Conservation (phyloP, 2,888 invertebrate species). For the Meta bourneti region DNA sequence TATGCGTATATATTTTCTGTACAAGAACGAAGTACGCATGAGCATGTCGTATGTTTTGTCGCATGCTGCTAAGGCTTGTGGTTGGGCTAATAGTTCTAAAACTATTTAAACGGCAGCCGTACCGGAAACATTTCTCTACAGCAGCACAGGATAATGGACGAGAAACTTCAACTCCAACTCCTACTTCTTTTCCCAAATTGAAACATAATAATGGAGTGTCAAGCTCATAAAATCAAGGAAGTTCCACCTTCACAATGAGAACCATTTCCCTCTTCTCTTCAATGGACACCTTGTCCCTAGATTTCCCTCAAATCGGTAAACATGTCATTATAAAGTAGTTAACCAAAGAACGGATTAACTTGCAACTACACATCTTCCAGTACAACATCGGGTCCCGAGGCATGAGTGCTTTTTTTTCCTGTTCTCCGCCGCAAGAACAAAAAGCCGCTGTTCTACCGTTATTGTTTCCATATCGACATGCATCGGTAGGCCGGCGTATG, state of each 20-base stretch:
- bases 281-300: constrained; percentile 46
- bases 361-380: not conserved
- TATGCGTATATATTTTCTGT: too few relatives aligned
- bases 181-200: constrained; percentile 38
- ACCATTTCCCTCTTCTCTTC: not conserved
- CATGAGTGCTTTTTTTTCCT: constrained; percentile 4
- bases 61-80: too few relatives aligned
- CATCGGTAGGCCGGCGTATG: constrained; percentile 11
- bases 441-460: constrained; percentile 59
- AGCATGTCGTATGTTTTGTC: too few relatives aligned
- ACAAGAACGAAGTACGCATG: too few relatives aligned
- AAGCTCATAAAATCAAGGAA: constrained; percentile 34
- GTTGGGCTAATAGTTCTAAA: not conserved
- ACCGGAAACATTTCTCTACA: constrained; percentile 14
- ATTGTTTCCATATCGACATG: constrained; percentile 53
- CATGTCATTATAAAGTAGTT: constrained; percentile 62
- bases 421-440: constrained; percentile 7
- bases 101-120: not conserved
- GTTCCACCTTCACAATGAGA: constrained; percentile 42
- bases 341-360: constrained; percentile 52
- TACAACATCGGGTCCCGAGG: not conserved
- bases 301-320: constrained; percentile 35
- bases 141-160: not conserved
- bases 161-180: not conserved
- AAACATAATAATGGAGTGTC: constrained; percentile 61